Conservation (phyloP, 2,797 vertebrate species). For the Heterohyrax brucei region DNA sequence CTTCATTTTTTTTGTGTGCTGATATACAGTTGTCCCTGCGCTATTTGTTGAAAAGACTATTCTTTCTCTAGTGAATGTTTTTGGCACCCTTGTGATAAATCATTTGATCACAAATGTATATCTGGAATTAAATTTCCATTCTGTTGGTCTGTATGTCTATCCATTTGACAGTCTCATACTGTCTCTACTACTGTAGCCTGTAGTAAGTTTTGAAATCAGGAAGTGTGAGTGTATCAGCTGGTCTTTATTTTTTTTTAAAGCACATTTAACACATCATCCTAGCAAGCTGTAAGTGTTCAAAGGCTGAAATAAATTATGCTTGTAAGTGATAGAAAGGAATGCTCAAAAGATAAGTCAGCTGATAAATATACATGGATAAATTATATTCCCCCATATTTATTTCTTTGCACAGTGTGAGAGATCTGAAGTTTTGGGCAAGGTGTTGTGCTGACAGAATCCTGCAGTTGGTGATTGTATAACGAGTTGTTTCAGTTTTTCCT, state of each 20-base stretch:
- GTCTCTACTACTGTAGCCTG: not conserved
- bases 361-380: not conserved
- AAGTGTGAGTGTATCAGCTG: not conserved
- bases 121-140: not conserved
- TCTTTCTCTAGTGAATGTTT: not conserved
- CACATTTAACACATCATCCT: not conserved
- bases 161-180: not conserved
- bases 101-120: not conserved
- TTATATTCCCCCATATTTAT: not conserved
- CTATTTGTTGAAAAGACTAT: not conserved
- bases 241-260: not conserved
- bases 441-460: not conserved
- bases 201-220: not conserved
- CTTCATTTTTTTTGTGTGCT: not conserved
- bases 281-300: not conserved
- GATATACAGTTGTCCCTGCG: not conserved
- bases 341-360: not conserved
- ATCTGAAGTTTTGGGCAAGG: not conserved
- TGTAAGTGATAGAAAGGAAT: not conserved
- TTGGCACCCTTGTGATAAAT: not conserved
- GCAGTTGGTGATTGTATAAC: not conserved
- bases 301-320: not conserved
- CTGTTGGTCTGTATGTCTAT: not conserved
- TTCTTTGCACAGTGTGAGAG: not conserved
- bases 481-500: not conserved